These are phyloP conservation scores for Boleophthalmus pectinirostris DNA, from an alignment of 2,113 vertebrate species.

Conservation along the genomic window DNA sequence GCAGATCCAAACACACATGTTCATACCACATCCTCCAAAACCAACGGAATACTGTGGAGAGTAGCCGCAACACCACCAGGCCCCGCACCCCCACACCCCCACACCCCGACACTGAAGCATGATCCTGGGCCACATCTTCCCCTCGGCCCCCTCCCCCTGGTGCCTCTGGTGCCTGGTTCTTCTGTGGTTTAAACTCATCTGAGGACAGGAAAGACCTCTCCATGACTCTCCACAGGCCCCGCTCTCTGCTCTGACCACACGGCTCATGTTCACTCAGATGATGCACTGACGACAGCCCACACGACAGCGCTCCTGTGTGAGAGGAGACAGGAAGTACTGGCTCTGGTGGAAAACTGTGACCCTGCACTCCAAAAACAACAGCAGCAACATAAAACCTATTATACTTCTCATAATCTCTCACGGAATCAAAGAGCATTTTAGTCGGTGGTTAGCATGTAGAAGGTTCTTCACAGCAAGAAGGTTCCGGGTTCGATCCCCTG, in stretches of 20 bases:
- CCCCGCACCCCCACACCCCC: neutral
- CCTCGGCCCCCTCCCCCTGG: neutral
- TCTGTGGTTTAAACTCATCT: conserved; percentile 43
- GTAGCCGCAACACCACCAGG: neutral
- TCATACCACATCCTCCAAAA: too few relatives aligned
- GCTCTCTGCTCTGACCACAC: conserved; percentile 3
- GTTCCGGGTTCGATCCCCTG: too few relatives aligned
- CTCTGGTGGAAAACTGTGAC: conserved; percentile 65
- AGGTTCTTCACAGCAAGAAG: too few relatives aligned
- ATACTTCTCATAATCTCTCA: too few relatives aligned
- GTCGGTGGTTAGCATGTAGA: too few relatives aligned
- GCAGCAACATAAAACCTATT: conserved; percentile 18
- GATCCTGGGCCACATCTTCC: too few relatives aligned
- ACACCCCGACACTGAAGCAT: neutral
- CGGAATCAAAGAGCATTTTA: too few relatives aligned
- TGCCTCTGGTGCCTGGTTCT: neutral
- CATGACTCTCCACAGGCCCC: too few relatives aligned
- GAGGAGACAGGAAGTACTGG: conserved; percentile 42
- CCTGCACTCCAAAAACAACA: conserved; percentile 53
- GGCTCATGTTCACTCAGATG: conserved; percentile 1
- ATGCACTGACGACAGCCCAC: conserved; percentile 7
- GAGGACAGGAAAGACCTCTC: conserved; percentile 31
- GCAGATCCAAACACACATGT: too few relatives aligned
- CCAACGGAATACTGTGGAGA: too few relatives aligned
- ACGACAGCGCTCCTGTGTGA: conserved; percentile 11